Evolutionary conservation across 2,113 vertebrate genomes (phyloP).

Genomic region (Martes martes): DNA sequence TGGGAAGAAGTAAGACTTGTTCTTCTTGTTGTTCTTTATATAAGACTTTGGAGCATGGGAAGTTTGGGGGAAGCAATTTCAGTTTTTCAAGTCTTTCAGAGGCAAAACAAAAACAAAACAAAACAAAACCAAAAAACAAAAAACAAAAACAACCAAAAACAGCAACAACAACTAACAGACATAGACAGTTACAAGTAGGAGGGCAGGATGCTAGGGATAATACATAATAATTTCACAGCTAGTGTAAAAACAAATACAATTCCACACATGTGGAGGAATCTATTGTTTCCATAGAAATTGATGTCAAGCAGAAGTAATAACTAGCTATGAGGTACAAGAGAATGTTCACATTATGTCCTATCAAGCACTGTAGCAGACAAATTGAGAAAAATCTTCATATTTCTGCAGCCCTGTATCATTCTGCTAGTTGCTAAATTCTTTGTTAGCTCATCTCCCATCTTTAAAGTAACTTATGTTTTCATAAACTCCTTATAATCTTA

Average conservation of each 20-base stretch:
- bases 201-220: not conserved
- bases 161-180: not conserved
- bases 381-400: slow-evolving; percentile 26
- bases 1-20: slow-evolving; percentile 94
- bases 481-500: slow-evolving; percentile 15
- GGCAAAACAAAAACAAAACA: not conserved
- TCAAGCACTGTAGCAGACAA: slow-evolving; percentile 40
- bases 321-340: slow-evolving; percentile 45
- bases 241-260: slow-evolving; percentile 37
- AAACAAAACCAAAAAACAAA: not conserved
- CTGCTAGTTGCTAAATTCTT: slow-evolving; percentile 52
- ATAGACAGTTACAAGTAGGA: not conserved
- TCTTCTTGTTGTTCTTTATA: slow-evolving; percentile 45
- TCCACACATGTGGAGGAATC: slow-evolving; percentile 37
- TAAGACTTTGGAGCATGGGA: not conserved
- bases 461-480: slow-evolving; percentile 25
- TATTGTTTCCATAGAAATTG: slow-evolving; percentile 71
- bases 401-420: slow-evolving; percentile 34
- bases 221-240: slow-evolving; percentile 42
- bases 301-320: slow-evolving; percentile 74
- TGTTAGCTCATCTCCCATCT: not conserved
- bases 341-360: slow-evolving; percentile 48
- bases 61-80: not conserved
- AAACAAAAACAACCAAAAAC: no score
- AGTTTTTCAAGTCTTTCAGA: slow-evolving; percentile 49